These are phyloP conservation scores for Argopecten irradians DNA, from an alignment of 1,140 invertebrate genomes.

Conservation along the genomic window DNA sequence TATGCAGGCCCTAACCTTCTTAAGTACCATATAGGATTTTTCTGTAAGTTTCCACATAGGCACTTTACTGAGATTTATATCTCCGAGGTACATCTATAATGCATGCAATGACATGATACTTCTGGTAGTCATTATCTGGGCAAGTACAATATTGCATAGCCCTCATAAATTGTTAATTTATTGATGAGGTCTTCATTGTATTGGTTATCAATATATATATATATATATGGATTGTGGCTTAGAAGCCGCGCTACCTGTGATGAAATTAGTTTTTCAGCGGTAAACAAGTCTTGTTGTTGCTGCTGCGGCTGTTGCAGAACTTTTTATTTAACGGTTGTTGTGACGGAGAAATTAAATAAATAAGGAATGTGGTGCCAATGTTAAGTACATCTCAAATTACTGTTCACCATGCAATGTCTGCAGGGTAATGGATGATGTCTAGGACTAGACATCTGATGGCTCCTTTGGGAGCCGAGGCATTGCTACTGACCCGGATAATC, in stretches of 20 bases:
- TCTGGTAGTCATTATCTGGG: background rate
- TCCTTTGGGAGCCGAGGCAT: background rate
- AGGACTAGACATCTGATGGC: background rate
- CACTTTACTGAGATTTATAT: slow-evolving; percentile 18
- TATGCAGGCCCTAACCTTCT: background rate
- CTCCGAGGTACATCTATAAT: background rate
- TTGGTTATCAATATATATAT: slow-evolving; percentile 15
- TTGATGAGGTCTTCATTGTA: background rate
- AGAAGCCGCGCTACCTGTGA: slow-evolving; percentile 5
- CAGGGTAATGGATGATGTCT: background rate
- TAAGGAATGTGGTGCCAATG: background rate
- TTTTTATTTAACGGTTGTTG: background rate
- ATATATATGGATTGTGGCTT: background rate
- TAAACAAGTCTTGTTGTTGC: background rate
- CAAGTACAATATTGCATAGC: slow-evolving; percentile 15
- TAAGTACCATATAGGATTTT: background rate
- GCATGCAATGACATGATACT: background rate
- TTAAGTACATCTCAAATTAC: background rate
- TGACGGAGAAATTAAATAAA: background rate
- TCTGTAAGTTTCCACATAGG: background rate
- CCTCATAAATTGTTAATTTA: background rate
- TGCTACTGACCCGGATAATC: background rate
- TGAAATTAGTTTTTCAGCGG: background rate
- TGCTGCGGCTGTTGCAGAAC: no score
- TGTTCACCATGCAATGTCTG: background rate